Conservation (phyloP, 2,888 invertebrate genomes). For the Epinotia ramella region DNA sequence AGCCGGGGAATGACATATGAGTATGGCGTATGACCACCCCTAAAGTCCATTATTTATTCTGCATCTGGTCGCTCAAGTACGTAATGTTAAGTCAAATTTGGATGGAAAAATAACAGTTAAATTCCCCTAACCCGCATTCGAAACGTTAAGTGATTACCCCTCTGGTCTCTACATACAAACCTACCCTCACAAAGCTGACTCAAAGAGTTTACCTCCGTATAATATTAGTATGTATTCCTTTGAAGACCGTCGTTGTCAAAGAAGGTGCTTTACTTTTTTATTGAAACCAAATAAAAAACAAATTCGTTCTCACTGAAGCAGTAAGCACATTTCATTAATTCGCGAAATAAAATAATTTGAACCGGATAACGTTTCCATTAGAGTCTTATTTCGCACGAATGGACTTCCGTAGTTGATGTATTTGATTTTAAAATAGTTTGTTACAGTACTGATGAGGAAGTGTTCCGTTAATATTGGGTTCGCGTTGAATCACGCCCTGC, state of each 20-base stretch:
- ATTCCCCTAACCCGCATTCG: no score
- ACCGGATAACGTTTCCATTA: neutral
- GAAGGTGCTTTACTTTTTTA: slow-evolving; percentile 3
- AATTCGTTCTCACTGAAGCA: neutral
- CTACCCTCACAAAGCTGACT: neutral
- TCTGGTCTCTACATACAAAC: neutral
- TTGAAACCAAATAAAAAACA: slow-evolving; percentile 19
- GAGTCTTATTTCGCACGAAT: neutral
- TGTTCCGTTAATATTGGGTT: no score
- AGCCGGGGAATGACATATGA: no score
- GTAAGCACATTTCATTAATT: neutral
- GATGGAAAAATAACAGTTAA: no score
- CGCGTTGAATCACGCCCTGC: no score
- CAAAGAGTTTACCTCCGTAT: neutral
- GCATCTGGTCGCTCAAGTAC: no score
- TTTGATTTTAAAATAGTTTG: slow-evolving; percentile 6
- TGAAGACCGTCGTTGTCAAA: neutral
- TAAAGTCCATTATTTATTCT: no score
- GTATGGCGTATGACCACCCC: no score
- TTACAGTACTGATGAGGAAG: neutral
- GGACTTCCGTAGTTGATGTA: no score
- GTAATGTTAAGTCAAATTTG: no score
- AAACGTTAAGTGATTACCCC: no score
- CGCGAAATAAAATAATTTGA: neutral
- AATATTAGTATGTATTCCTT: neutral